A percentile compares a stretch with the other conserved stretches of the same genome.
phyloP scores from a whole-genome alignment of 2,113 vertebrate genomes.

The Marmota monax region DNA sequence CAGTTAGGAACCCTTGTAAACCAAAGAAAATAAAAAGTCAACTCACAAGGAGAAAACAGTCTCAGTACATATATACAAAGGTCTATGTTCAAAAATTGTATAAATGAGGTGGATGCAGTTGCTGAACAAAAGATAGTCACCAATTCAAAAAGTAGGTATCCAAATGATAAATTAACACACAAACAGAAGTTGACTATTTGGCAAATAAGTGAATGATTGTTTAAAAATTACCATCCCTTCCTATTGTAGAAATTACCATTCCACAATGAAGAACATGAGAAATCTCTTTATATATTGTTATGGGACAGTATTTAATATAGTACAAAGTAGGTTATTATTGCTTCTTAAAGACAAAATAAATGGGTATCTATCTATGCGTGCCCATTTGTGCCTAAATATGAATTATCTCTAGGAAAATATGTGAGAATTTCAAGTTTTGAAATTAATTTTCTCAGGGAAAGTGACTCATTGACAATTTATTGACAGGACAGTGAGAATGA shows the following conservation, averaged over 20 bases:
- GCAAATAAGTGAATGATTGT: background rate
- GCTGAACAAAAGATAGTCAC: background rate
- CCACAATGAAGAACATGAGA: background rate
- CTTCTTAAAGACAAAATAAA: background rate
- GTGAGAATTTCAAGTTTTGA: background rate
- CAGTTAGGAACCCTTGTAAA: background rate
- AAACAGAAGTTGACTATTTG: background rate
- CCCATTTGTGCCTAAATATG: background rate
- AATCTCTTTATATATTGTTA: too few species aligned
- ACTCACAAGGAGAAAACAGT: background rate
- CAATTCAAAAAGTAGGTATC: too few species aligned
- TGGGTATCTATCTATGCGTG: background rate
- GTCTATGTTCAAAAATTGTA: background rate
- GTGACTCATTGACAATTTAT: background rate
- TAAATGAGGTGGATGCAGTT: background rate
- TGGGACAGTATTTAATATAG: background rate
- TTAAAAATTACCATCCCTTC: background rate
- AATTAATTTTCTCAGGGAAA: background rate
- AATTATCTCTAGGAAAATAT: background rate
- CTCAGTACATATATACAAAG: background rate
- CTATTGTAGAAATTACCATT: background rate
- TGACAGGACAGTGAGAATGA: background rate
- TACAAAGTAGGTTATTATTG: background rate
- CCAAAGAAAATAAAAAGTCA: background rate
- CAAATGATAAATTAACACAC: background rate